These are phyloP conservation scores for Cuculus canorus DNA, from an alignment of 2,797 vertebrate species.

Conservation along the genomic window DNA sequence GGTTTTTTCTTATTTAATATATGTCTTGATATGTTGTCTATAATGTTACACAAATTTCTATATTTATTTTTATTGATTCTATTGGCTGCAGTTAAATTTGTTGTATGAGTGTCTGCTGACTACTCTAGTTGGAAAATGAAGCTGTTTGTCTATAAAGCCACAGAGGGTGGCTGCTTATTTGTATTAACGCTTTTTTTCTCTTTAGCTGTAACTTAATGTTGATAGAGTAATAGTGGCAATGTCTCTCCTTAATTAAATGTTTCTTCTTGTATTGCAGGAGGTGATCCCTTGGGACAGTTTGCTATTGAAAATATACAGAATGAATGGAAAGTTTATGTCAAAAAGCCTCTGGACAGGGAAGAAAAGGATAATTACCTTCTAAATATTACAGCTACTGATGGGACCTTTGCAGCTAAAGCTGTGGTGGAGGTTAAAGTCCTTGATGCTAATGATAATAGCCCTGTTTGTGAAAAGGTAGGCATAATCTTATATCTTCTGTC, in stretches of 20 bases:
- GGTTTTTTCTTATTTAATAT: neutral
- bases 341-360: slow-evolving; percentile 93
- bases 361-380: slow-evolving; percentile 94
- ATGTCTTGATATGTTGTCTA: neutral
- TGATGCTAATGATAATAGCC: slow-evolving; percentile 97
- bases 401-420: slow-evolving; percentile 92
- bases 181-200: neutral
- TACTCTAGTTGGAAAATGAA: neutral
- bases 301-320: slow-evolving; percentile 91
- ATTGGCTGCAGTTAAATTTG: neutral
- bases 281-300: slow-evolving; percentile 95
- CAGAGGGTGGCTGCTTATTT: neutral
- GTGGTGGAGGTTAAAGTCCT: slow-evolving; percentile 97
- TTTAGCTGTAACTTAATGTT: neutral
- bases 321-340: slow-evolving; percentile 98
- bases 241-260: neutral
- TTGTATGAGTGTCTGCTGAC: neutral
- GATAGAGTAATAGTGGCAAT: neutral
- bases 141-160: neutral
- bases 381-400: slow-evolving; percentile 95
- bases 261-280: slow-evolving; percentile 81
- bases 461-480: slow-evolving; percentile 94
- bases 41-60: neutral
- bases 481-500: neutral
- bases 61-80: neutral